phyloP scores from a whole-genome alignment of 2,113 vertebrate genomes.

The Loxodonta africana region DNA sequence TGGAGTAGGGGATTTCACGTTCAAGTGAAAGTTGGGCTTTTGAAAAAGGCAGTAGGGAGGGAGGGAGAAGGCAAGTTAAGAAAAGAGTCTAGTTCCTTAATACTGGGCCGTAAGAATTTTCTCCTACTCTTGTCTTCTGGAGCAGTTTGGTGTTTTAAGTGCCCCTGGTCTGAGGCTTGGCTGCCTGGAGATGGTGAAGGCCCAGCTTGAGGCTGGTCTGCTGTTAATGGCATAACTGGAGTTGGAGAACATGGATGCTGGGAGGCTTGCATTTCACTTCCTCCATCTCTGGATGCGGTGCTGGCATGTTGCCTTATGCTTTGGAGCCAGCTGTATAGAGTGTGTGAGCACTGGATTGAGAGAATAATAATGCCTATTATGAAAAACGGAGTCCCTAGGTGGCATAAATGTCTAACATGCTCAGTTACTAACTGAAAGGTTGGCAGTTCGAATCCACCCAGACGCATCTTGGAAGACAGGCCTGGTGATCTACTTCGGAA shows the following conservation, averaged over 20 bases:
- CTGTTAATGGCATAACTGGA: not conserved
- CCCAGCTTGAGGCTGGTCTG: not conserved
- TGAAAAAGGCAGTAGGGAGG: not conserved
- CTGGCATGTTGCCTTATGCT: not conserved
- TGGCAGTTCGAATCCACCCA: too few relatives aligned
- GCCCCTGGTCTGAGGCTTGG: not conserved
- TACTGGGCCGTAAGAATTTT: not conserved
- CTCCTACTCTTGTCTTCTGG: not conserved
- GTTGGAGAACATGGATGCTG: not conserved
- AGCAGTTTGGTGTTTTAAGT: not conserved
- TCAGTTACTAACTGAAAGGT: too few relatives aligned
- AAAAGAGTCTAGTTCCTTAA: not conserved
- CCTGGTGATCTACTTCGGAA: too few relatives aligned
- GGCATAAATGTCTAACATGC: too few relatives aligned
- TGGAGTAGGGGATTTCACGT: too few relatives aligned
- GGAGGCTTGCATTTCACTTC: not conserved
- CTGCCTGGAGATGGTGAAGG: not conserved
- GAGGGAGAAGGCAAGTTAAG: not conserved
- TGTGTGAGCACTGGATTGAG: not conserved
- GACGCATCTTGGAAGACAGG: too few relatives aligned
- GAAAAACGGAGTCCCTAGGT: too few relatives aligned
- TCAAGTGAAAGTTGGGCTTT: too few relatives aligned
- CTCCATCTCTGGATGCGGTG: not conserved
- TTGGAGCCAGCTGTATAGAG: not conserved
- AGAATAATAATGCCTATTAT: not conserved